Conservation (phyloP, 2,888 invertebrate genomes). For the Cyclophora albipunctata region DNA sequence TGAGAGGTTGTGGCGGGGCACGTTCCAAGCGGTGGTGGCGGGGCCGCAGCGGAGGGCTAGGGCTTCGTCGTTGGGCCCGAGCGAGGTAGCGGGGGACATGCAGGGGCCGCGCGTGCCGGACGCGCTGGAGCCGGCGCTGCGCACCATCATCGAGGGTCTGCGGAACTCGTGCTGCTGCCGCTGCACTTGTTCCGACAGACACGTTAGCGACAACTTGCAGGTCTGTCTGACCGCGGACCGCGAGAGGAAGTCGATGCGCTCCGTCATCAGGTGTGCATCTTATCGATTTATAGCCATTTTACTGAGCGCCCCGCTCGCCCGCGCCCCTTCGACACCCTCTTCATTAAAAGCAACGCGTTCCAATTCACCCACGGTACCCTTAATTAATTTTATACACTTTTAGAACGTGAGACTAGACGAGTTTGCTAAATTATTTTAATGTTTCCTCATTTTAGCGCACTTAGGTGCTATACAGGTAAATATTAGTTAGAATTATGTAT, state of each 20-base stretch:
- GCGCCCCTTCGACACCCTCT: conserved; percentile 19
- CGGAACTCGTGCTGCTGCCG: conserved; percentile 62
- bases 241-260: conserved; percentile 77
- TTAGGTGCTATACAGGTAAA: conserved; percentile 69
- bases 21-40: conserved; percentile 70
- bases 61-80: conserved; percentile 52
- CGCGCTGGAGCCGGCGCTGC: conserved; percentile 61
- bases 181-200: conserved; percentile 57
- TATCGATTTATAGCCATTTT: conserved; percentile 33
- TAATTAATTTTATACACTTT: too few species aligned
- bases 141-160: conserved; percentile 56
- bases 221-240: conserved; percentile 70
- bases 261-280: conserved; percentile 78
- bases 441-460: conserved; percentile 71
- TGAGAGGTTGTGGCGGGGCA: conserved; percentile 83
- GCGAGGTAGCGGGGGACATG: conserved; percentile 24
- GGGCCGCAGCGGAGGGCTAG: conserved; percentile 55
- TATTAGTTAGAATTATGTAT: conserved; percentile 35
- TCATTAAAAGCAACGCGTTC: conserved; percentile 26
- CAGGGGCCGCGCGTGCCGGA: conserved; percentile 48
- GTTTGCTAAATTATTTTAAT: conserved; percentile 34
- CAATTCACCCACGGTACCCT: not conserved
- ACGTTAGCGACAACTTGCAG: conserved; percentile 68
- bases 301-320: conserved; percentile 23
- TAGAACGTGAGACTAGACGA: conserved; percentile 5